Base-by-base conservation (phyloP, 2,888 invertebrate genomes). In the Acanthosepion lycidas region DNA sequence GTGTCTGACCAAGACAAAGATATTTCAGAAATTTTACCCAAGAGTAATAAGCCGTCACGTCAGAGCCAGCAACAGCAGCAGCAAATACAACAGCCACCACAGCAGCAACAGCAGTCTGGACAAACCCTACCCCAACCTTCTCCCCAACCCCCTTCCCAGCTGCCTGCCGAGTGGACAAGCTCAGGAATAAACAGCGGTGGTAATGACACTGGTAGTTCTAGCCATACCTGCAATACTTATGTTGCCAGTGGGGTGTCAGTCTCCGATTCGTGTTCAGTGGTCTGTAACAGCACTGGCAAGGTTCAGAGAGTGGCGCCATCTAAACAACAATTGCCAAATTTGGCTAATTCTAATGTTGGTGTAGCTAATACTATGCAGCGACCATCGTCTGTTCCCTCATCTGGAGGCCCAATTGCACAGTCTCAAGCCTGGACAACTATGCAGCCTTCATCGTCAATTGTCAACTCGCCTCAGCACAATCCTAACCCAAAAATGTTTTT, bases 1-100 rank as follows among this genome's bases (percentile, higher is more conserved):
- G 99, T 99, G 97, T 99, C 99, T 97, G 99, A 99, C 98, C 99
- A 99, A 12, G 99, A 99, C 96, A 97, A 97, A 94, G 97, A 97
- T 94, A 95, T 97, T 64, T 96, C 96, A n/a, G 97, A 97, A 94
- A 96, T 96, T 59, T 94, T 96, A 93, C 96, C 96, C 23, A 96
- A 96, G 95, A 91, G 94, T 95, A 94, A 95, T 53, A 94, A 92
- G 49, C 93, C 78, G 20, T 49, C 94, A 48, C 92, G 55, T 51
- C 95, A 95, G 93, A 94, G 94, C 48, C 94, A 95, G 18, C 92
- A 92, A 23, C 92, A 93, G 93, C 93, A 93, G 12, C 49, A 49
- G 42, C 42, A 42, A 42, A 42, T 42, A 23, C 92, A 93, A 53
- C 93, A 93, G 12, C 49, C 28, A 49, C 28, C 26, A 23, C 59